Conservation (phyloP, 2,888 invertebrate genomes). For the Clepsis dumicolana region DNA sequence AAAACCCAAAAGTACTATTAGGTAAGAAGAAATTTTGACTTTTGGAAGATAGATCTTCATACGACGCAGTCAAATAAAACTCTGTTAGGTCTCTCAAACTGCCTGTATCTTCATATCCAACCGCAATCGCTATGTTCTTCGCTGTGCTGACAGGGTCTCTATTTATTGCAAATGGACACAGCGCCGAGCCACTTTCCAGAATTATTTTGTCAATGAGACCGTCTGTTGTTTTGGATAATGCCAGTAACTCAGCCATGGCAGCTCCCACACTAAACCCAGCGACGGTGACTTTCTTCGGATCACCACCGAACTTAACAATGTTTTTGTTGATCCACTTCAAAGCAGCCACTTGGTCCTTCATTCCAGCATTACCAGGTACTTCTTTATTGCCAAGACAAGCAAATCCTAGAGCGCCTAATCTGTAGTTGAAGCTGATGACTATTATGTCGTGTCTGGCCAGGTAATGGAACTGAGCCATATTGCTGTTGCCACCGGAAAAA, state of each 20-base stretch:
- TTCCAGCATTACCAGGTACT: slow-evolving; percentile 93
- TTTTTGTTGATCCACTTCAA: slow-evolving; percentile 91
- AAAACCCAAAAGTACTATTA: slow-evolving; percentile 78
- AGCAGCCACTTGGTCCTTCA: slow-evolving; percentile 94
- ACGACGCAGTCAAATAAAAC: slow-evolving; percentile 68
- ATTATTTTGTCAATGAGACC: slow-evolving; percentile 74
- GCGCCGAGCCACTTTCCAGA: slow-evolving; percentile 76
- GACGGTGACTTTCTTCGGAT: slow-evolving; percentile 91
- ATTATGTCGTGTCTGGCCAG: slow-evolving; percentile 89
- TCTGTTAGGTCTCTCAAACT: slow-evolving; percentile 71
- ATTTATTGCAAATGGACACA: slow-evolving; percentile 73
- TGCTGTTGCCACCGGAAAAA: slow-evolving; percentile 71
- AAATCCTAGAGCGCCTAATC: slow-evolving; percentile 90
- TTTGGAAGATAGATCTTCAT: slow-evolving; percentile 57
- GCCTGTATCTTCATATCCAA: slow-evolving; percentile 72
- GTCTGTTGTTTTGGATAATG: slow-evolving; percentile 65
- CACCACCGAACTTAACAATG: slow-evolving; percentile 92
- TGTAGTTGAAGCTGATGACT: slow-evolving; percentile 89
- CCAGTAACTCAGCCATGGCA: slow-evolving; percentile 76
- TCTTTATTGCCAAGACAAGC: slow-evolving; percentile 86
- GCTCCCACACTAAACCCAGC: slow-evolving; percentile 94
- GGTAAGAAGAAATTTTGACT: slow-evolving; percentile 72
- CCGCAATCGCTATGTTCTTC: slow-evolving; percentile 68
- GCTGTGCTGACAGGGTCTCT: slow-evolving; percentile 74
- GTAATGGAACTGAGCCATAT: slow-evolving; percentile 83